Conservation (phyloP, 2,797 vertebrate genomes). For the Oreochromis mossambicus region DNA sequence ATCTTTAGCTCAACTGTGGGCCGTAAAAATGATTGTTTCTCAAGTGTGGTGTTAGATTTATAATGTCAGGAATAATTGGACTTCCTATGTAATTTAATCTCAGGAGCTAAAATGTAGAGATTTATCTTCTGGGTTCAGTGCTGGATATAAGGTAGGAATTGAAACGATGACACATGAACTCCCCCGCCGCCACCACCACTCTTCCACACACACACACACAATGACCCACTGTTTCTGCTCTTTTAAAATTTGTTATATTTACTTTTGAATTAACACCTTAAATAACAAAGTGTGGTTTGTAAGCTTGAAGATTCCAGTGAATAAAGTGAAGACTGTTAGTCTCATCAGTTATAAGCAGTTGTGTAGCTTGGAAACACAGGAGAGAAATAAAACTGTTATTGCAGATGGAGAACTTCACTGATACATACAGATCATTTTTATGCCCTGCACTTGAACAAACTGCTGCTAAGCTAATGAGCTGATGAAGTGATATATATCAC, state of each 20-base stretch:
- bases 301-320: not conserved
- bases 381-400: not conserved
- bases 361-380: not conserved
- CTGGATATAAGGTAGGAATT: not conserved
- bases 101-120: not conserved
- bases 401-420: not conserved
- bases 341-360: not conserved
- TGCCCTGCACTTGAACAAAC: not conserved
- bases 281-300: not conserved
- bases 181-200: not conserved
- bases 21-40: constrained; percentile 12
- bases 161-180: not conserved
- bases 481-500: not conserved
- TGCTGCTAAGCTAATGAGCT: not conserved
- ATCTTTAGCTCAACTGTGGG: constrained; percentile 15
- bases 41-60: not conserved
- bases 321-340: not conserved
- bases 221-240: not conserved
- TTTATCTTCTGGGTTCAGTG: not conserved
- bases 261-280: not conserved
- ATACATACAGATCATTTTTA: not conserved
- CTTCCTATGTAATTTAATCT: not conserved
- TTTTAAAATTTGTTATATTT: not conserved
- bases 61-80: constrained; percentile 8
- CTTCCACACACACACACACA: not conserved